Evolutionary conservation across 2,113 vertebrate species (phyloP).

Genomic region (Nipponia nippon): DNA sequence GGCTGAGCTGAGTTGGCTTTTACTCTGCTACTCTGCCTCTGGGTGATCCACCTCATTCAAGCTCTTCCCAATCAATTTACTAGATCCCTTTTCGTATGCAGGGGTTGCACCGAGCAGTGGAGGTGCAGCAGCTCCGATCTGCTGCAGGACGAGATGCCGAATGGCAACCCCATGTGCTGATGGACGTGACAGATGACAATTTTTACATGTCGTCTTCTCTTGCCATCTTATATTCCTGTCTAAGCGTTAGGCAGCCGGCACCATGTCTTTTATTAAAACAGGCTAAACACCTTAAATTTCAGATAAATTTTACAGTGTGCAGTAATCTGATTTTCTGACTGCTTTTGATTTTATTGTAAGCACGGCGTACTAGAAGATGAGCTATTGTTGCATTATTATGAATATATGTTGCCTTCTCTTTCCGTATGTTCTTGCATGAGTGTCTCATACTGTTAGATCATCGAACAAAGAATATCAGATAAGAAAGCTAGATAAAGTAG

Average conservation of each 20-base stretch:
- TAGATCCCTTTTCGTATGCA: not conserved
- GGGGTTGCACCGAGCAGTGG: not conserved
- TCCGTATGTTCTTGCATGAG: not conserved
- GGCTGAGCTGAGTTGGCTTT: not conserved
- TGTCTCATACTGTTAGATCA: not conserved
- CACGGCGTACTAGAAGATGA: not conserved
- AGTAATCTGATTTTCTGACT: not conserved
- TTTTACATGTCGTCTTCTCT: not conserved
- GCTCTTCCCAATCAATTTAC: not conserved
- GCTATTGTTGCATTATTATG: not conserved
- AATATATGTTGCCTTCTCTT: not conserved
- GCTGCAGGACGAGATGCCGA: not conserved
- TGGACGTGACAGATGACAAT: not conserved
- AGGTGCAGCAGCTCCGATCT: not conserved
- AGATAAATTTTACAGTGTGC: not conserved
- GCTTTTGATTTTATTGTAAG: not conserved
- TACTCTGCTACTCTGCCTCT: not conserved
- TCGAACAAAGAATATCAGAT: not conserved
- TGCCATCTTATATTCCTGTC: not conserved
- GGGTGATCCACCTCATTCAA: not conserved
- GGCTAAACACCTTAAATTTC: not conserved
- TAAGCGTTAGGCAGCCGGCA: not conserved
- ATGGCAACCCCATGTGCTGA: not conserved
- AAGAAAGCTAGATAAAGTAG: not conserved
- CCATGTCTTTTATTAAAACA: not conserved